Conservation (phyloP, 2,113 vertebrate genomes). For the Phoenicopterus ruber region DNA sequence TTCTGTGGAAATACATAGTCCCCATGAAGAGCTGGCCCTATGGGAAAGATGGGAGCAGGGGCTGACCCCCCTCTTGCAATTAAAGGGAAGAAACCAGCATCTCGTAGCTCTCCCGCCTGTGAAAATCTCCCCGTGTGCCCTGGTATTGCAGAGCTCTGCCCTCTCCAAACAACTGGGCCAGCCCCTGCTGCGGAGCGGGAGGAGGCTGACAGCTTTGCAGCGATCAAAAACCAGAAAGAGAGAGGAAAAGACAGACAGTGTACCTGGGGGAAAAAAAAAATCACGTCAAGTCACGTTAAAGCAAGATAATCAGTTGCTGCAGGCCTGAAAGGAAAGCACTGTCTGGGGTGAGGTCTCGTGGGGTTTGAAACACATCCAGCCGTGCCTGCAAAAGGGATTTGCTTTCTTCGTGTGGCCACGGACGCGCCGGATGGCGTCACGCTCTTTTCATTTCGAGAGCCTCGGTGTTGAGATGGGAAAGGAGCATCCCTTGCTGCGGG, state of each 20-base stretch:
- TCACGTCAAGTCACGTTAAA: not conserved
- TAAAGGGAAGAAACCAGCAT: not conserved
- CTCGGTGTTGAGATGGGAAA: not conserved
- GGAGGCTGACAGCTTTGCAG: not conserved
- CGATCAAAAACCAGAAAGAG: not conserved
- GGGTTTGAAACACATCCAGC: not conserved
- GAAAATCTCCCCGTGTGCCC: not conserved
- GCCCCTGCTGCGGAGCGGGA: accelerated
- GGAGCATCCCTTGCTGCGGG: not conserved
- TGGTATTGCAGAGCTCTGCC: not conserved
- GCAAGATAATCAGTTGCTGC: not conserved
- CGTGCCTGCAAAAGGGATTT: not conserved
- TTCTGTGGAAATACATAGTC: not conserved
- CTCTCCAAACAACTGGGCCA: not conserved
- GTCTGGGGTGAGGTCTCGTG: not conserved
- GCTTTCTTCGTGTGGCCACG: not conserved
- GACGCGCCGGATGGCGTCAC: not conserved
- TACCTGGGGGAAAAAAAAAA: not conserved
- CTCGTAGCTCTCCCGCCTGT: not conserved
- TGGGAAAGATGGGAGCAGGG: not conserved
- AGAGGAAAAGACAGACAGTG: not conserved
- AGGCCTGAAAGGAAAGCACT: not conserved
- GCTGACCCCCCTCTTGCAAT: not conserved
- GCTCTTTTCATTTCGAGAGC: not conserved
- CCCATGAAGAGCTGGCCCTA: not conserved